Evolutionary conservation across 2,113 vertebrate species (phyloP).

Genomic region (Trachemys scripta): DNA sequence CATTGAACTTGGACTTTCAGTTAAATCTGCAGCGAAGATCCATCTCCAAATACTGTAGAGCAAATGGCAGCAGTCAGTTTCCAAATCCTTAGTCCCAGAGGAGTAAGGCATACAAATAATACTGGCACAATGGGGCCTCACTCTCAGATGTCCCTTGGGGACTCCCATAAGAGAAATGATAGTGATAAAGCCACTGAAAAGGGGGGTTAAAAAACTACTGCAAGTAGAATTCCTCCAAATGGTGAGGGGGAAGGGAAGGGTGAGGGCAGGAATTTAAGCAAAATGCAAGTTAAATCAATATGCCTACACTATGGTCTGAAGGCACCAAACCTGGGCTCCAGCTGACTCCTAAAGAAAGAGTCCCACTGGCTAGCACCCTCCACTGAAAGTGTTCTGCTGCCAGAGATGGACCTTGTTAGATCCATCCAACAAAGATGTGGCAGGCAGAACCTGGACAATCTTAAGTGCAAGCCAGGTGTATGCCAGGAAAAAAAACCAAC

Average conservation of each 20-base stretch:
- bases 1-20: not conserved
- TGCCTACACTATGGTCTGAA: not conserved
- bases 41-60: not conserved
- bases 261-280: not conserved
- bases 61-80: not conserved
- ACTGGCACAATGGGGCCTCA: not conserved
- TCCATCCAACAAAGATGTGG: not conserved
- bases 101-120: not conserved
- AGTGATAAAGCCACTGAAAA: not conserved
- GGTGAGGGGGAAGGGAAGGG: not conserved
- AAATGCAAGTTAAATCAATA: not conserved
- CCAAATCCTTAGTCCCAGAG: not conserved
- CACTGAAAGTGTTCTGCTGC: not conserved
- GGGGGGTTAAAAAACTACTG: not conserved
- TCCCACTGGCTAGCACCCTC: not conserved
- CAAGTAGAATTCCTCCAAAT: not conserved
- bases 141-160: not conserved
- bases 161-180: not conserved
- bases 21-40: not conserved
- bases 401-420: not conserved
- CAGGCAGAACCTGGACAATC: not conserved
- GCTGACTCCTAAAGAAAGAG: not conserved
- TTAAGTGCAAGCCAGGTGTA: not conserved
- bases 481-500: not conserved
- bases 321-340: not conserved